phyloP scores from a whole-genome alignment of 2,113 vertebrate species.

The Salvator merianae region DNA sequence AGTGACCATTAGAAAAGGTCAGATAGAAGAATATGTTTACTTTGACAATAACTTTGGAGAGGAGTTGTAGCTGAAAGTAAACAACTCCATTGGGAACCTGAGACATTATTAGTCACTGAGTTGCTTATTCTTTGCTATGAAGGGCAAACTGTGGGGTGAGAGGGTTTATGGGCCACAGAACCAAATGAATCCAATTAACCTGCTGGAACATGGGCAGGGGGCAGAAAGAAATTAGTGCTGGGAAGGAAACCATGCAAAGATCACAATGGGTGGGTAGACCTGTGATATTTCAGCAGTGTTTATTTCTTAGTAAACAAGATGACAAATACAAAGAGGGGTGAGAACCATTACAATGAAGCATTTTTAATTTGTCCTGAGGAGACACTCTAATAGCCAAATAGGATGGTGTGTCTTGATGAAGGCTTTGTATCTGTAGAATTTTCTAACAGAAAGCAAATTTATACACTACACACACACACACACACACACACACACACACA shows the following conservation, averaged over 20 bases:
- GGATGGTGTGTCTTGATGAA: not conserved
- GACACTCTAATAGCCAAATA: not conserved
- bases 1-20: not conserved
- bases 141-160: conserved; percentile 21
- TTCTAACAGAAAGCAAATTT: not conserved
- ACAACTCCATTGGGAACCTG: conserved; percentile 17
- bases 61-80: conserved; percentile 2
- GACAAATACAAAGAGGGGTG: not conserved
- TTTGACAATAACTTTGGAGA: conserved; percentile 3
- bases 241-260: not conserved
- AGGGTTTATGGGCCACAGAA: not conserved
- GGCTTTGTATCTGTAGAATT: not conserved
- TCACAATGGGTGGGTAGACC: not conserved
- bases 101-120: conserved; percentile 12
- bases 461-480: no score
- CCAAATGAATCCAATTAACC: conserved; percentile 4
- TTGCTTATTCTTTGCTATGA: conserved; percentile 4
- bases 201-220: not conserved
- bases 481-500: no score
- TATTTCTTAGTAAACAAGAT: not conserved
- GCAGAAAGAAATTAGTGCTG: not conserved
- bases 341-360: not conserved
- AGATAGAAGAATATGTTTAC: not conserved
- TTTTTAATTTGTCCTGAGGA: not conserved
- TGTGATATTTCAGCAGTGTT: conserved; percentile 5